These are phyloP conservation scores for Eidolon dupreanum DNA, from an alignment of 2,797 vertebrate genomes.

Conservation along the genomic window DNA sequence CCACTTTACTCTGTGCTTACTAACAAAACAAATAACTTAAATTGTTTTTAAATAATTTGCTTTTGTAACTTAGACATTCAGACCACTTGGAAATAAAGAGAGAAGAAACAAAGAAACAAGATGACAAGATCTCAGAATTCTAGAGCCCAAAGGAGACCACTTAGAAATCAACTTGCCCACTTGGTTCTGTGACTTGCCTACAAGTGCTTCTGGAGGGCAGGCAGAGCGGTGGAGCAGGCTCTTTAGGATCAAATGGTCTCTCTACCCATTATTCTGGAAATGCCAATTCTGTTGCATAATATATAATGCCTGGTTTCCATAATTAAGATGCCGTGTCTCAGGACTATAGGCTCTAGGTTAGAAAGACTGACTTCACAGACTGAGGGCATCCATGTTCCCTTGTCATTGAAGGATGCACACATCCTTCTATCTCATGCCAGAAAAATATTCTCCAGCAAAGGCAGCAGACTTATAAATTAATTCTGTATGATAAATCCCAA, in stretches of 20 bases:
- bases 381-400: neutral
- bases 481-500: slow-evolving; percentile 72
- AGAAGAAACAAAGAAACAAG: neutral
- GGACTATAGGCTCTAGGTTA: neutral
- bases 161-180: neutral
- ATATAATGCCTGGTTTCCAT: neutral
- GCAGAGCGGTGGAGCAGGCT: neutral
- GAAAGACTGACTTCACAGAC: neutral
- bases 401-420: neutral
- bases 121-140: neutral
- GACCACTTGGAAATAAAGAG: neutral
- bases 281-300: neutral
- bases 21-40: slow-evolving; percentile 23
- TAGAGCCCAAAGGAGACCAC: neutral
- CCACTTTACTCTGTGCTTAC: neutral
- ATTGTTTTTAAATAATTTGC: slow-evolving; percentile 25
- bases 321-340: neutral
- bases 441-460: neutral
- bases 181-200: neutral
- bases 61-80: neutral
- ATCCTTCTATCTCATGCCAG: neutral
- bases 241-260: neutral
- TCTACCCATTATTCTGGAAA: neutral
- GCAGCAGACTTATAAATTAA: slow-evolving; percentile 69
- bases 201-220: neutral